Base-by-base conservation (phyloP, 2,888 invertebrate genomes). In the Melanophora roralis region DNA sequence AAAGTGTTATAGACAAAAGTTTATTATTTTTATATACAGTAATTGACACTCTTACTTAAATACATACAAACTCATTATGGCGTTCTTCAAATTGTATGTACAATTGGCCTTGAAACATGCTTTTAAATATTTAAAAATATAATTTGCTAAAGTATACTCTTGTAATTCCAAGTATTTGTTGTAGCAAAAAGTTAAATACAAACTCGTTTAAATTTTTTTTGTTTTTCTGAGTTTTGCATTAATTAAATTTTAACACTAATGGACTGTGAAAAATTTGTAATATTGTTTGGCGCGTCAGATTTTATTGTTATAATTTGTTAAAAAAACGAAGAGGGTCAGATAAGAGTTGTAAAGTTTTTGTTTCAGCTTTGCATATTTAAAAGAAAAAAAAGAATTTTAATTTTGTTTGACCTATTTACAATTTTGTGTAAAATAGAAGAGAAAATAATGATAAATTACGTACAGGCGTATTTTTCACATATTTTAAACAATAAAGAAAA, bases 191-290 rank as follows among this genome's bases (percentile, higher is more conserved):
- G 53, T 53, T 16, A 34, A 16, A 45, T 16, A 43, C 43, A 16
- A 0, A 16, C 14, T 43, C 5, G 14, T 55, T 47, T 47, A 32
- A n/a, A 49, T 21, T 23, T 34, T 21, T 21, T 57, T 1, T n/a
- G 0, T 6, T 55, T 36, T 16, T 23, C 19, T 45, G 11, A 27
- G 27, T 34, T 36, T 16, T 64, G 27, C 5, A 23, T 51, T 64
- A 73, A 73, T 64, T 73, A 45, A 73, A 64, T 73, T 73, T 45
- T 45, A 51, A 60, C 51, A 64, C 64, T 73, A 73, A 73, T 73
- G 64, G 72, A 64, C 64, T 55, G 19, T 55, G 55, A 64, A 38
- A 64, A 64, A 21, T 49, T 11, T 51, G 27, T 12, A 51, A 51
- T 36, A 64, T 36, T 23, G 23, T 38, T 16, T 2, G 32, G 38